Percentiles rank a stretch among this genome's conserved stretches.
phyloP scores from a whole-genome alignment of 2,888 invertebrate species.

The Geophilus truncorum region DNA sequence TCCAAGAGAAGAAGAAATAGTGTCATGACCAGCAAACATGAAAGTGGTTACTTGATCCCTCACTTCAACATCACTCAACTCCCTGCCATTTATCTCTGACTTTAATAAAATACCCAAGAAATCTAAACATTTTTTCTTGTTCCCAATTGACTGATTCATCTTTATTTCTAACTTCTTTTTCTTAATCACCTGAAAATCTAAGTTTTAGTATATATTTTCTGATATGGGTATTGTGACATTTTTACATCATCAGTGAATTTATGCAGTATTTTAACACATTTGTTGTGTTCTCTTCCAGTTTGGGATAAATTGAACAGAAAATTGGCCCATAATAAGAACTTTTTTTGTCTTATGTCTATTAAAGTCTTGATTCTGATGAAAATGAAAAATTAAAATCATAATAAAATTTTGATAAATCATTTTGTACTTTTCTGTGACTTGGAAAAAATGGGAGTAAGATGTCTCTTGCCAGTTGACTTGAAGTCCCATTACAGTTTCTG shows the following conservation, averaged over 20 bases:
- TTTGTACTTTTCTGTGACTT: no score
- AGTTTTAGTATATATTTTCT: background rate
- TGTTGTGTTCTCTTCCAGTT: conserved; percentile 57
- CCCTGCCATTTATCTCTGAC: conserved; percentile 41
- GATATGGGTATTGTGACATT: no score
- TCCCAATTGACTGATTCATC: no score
- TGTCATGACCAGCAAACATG: conserved; percentile 49
- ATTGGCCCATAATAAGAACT: conserved; percentile 57
- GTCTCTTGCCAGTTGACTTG: no score
- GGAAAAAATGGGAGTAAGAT: no score
- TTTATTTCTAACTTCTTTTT: no score
- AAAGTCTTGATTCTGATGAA: no score
- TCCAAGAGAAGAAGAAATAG: conserved; percentile 39
- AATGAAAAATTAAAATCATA: no score
- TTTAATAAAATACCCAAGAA: conserved; percentile 47
- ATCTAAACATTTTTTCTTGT: conserved; percentile 40
- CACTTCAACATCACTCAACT: conserved; percentile 40
- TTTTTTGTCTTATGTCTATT: conserved; percentile 44
- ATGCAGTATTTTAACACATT: conserved; percentile 58
- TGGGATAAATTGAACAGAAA: conserved; percentile 57
- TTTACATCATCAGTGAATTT: conserved; percentile 56
- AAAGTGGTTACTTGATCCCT: conserved; percentile 49
- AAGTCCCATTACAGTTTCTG: no score
- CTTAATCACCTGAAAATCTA: no score
- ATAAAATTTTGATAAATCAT: no score